Conservation (phyloP, 2,888 invertebrate species). For the Ophion slaviceki region DNA sequence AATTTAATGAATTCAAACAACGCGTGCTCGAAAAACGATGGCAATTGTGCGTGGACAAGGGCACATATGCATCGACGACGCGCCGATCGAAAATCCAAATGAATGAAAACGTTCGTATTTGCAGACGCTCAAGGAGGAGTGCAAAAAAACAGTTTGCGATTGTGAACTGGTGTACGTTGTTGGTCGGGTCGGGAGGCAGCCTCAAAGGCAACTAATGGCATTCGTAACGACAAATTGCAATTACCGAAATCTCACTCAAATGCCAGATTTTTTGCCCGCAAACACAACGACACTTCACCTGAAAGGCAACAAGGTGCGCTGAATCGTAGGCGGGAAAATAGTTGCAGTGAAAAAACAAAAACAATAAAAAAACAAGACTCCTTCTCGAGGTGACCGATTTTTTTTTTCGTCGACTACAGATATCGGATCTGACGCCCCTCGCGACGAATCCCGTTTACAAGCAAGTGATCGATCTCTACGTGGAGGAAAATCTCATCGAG, state of each 20-base stretch:
- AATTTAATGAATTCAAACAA: too few species aligned
- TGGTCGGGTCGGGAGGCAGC: constrained; percentile 80
- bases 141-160: constrained; percentile 85
- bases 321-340: not conserved
- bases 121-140: constrained; percentile 86
- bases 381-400: not conserved
- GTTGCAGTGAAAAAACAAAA: not conserved
- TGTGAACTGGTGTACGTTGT: constrained; percentile 88
- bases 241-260: constrained; percentile 84
- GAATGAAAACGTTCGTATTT: constrained; percentile 58
- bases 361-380: not conserved
- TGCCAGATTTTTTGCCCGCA: constrained; percentile 87
- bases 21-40: too few species aligned
- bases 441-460: constrained; percentile 88
- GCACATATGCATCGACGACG: not conserved
- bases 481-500: constrained; percentile 90
- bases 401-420: constrained; percentile 82
- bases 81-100: constrained; percentile 52
- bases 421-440: constrained; percentile 87
- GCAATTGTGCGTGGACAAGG: not conserved
- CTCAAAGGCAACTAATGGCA: constrained; percentile 84
- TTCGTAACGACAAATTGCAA: constrained; percentile 90
- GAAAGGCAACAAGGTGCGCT: constrained; percentile 87
- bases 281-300: constrained; percentile 88
- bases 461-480: constrained; percentile 89